A percentile compares a stretch with the other conserved stretches of the same genome.
Conservation (phyloP, 2,888 invertebrate genomes). For the Seira ritae region DNA sequence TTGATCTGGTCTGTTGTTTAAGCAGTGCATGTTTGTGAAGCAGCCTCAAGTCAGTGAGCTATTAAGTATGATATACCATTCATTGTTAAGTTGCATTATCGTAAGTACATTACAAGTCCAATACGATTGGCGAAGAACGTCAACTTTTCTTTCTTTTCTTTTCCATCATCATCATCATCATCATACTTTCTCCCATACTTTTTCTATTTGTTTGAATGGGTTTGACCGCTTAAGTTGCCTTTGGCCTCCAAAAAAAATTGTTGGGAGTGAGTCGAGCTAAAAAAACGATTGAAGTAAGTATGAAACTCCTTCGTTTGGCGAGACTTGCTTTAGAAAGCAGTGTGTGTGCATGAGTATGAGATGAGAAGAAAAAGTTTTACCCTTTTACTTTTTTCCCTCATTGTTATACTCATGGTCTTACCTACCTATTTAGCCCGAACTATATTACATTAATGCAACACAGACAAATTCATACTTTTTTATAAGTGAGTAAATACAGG, state of each 20-base stretch:
- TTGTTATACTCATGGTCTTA: background rate
- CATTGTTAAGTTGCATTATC: background rate
- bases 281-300: too few species aligned
- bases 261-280: too few species aligned
- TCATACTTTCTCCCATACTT: too few species aligned
- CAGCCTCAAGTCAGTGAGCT: background rate
- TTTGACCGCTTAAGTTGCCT: background rate
- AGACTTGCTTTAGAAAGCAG: too few species aligned
- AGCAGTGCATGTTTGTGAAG: too few species aligned
- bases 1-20: too few species aligned
- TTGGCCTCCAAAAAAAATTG: background rate
- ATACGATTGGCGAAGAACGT: background rate
- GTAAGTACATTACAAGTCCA: too few species aligned
- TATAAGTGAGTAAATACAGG: background rate
- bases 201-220: slow-evolving; percentile 11
- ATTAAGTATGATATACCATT: slow-evolving; percentile 1
- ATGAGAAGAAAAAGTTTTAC: too few species aligned
- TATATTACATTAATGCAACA: background rate
- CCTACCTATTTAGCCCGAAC: background rate
- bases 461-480: background rate
- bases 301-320: too few species aligned
- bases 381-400: background rate
- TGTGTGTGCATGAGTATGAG: too few species aligned
- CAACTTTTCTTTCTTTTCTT: slow-evolving; percentile 2
- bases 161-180: background rate